These are phyloP conservation scores for Cosmorhoe ocellata DNA, from an alignment of 2,888 invertebrate genomes.

Conservation along the genomic window DNA sequence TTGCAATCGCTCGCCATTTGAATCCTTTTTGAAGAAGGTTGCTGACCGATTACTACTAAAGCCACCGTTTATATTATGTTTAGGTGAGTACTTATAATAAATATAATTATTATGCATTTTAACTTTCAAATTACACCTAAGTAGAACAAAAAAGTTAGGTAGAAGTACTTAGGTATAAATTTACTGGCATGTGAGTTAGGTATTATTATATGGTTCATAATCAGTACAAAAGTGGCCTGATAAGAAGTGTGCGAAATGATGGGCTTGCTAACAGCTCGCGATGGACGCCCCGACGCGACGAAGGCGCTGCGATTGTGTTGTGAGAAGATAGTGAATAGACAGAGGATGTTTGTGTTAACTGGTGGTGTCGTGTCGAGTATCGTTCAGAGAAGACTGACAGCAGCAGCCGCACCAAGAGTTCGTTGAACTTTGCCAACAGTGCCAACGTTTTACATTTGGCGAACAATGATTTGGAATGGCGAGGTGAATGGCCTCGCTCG, in stretches of 20 bases:
- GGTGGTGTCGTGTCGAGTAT: slow-evolving; percentile 69
- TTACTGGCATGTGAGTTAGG: too few species aligned
- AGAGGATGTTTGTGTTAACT: slow-evolving; percentile 69
- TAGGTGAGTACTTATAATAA: too few species aligned
- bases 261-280: slow-evolving; percentile 29
- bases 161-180: too few species aligned
- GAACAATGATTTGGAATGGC: slow-evolving; percentile 82
- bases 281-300: background rate
- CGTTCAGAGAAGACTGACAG: slow-evolving; percentile 71
- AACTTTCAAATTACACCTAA: slow-evolving; percentile 12
- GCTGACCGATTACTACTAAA: background rate
- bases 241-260: slow-evolving; percentile 24
- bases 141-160: too few species aligned
- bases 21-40: slow-evolving; percentile 7
- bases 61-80: too few species aligned
- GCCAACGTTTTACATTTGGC: slow-evolving; percentile 78
- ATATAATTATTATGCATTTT: too few species aligned
- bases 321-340: slow-evolving; percentile 38
- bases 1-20: slow-evolving; percentile 7
- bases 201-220: slow-evolving; percentile 2
- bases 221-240: slow-evolving; percentile 15
- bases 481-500: slow-evolving; percentile 79
- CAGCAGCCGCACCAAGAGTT: slow-evolving; percentile 67
- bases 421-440: slow-evolving; percentile 67
- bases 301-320: slow-evolving; percentile 18